Percentiles rank a stretch among this genome's conserved stretches.
Evolutionary conservation across 2,113 vertebrate genomes (phyloP).

Genomic region (Cochlearius cochlearius): DNA sequence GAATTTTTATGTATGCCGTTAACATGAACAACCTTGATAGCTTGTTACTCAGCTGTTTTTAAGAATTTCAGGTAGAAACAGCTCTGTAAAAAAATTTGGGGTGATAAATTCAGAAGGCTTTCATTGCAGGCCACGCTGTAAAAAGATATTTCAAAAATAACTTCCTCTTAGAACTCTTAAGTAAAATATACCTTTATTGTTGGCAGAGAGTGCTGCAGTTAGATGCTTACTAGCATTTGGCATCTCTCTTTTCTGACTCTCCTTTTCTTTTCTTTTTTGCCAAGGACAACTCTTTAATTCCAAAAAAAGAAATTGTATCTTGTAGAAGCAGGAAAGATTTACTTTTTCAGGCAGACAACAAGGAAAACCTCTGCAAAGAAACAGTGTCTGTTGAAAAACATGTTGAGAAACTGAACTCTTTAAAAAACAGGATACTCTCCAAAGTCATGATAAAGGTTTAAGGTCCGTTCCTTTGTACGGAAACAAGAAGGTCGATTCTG

Average conservation of each 20-base stretch:
- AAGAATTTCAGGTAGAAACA: not conserved
- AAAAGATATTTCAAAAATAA: conserved; percentile 5
- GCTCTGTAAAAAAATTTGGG: not conserved
- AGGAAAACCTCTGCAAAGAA: not conserved
- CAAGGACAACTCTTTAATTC: not conserved
- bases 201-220: not conserved
- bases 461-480: not conserved
- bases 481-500: not conserved
- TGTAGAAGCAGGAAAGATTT: not conserved
- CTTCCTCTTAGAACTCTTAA: not conserved
- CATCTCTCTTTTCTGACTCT: not conserved
- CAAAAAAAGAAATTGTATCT: not conserved
- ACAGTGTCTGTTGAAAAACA: not conserved
- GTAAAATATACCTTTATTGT: conserved; percentile 9
- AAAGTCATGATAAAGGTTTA: not conserved
- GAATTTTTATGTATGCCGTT: not conserved
- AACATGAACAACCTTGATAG: not conserved
- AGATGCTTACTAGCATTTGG: not conserved
- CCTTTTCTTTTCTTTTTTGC: not conserved
- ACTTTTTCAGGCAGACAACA: not conserved
- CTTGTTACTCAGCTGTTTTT: conserved; percentile 22
- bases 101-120: not conserved
- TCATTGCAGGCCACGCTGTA: not conserved
- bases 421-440: not conserved
- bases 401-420: not conserved